Percentiles rank a stretch among this genome's conserved stretches.
Evolutionary conservation across 2,113 vertebrate genomes (phyloP).

Genomic region (Ciconia stormi): DNA sequence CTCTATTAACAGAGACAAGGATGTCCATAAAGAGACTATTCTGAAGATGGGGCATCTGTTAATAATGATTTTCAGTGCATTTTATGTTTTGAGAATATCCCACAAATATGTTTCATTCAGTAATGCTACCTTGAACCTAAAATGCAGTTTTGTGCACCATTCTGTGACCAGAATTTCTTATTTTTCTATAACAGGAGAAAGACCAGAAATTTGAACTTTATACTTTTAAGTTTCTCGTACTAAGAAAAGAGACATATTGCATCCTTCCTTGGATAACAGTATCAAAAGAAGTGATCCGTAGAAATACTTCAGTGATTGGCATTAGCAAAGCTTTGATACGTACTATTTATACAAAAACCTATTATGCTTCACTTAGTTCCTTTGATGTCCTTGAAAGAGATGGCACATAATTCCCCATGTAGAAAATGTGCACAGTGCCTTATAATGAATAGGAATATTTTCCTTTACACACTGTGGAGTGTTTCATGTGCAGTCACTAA

Average conservation of each 20-base stretch:
- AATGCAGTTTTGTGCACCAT: neutral
- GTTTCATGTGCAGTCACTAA: neutral
- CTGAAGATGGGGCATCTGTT: neutral
- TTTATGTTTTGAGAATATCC: neutral
- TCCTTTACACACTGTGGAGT: neutral
- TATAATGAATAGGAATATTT: neutral
- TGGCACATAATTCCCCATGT: neutral
- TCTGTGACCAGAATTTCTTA: neutral
- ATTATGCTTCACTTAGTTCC: slow-evolving; percentile 2
- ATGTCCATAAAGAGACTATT: neutral
- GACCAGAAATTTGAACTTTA: neutral
- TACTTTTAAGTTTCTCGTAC: neutral
- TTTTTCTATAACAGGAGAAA: neutral
- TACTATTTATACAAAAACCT: neutral
- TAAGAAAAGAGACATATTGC: neutral
- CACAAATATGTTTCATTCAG: neutral
- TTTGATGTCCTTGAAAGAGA: slow-evolving; percentile 44
- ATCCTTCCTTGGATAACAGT: neutral
- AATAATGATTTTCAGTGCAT: neutral
- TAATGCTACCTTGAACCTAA: neutral
- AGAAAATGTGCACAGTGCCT: neutral
- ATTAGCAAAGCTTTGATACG: neutral
- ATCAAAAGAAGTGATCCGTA: slow-evolving; percentile 33
- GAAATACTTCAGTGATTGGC: slow-evolving; percentile 1
- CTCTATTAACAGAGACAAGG: neutral